Conservation (phyloP, 2,113 vertebrate genomes). For the Cavia porcellus region DNA sequence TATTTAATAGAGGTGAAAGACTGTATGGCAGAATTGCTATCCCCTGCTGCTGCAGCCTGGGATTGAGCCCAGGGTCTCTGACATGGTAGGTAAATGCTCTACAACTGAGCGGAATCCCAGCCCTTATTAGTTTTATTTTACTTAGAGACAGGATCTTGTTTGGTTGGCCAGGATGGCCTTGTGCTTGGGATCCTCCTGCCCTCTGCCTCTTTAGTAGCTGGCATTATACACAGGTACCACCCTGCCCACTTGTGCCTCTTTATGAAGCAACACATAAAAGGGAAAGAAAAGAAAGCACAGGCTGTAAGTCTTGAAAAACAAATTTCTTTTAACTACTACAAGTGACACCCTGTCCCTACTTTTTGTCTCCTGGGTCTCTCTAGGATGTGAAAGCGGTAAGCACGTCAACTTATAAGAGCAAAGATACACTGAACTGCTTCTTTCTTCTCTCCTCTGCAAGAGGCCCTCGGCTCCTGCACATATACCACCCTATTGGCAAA, state of each 20-base stretch:
- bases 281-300: background rate
- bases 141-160: background rate
- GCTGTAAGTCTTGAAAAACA: slow-evolving; percentile 4
- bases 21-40: background rate
- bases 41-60: background rate
- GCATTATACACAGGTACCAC: background rate
- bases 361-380: background rate
- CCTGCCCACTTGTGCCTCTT: background rate
- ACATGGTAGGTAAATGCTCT: background rate
- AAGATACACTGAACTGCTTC: background rate
- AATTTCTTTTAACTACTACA: slow-evolving; percentile 18
- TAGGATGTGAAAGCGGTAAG: slow-evolving; percentile 23
- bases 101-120: background rate
- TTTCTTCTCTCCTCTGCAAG: background rate
- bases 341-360: background rate
- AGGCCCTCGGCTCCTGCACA: background rate
- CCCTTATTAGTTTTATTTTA: background rate
- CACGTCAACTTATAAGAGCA: slow-evolving; percentile 15
- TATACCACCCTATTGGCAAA: background rate
- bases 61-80: background rate
- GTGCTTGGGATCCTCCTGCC: background rate
- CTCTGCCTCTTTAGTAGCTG: background rate
- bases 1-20: background rate
- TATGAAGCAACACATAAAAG: background rate
- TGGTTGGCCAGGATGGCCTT: background rate